Base-by-base conservation (phyloP, 2,888 invertebrate genomes). In the Sarcophaga subvicina region DNA sequence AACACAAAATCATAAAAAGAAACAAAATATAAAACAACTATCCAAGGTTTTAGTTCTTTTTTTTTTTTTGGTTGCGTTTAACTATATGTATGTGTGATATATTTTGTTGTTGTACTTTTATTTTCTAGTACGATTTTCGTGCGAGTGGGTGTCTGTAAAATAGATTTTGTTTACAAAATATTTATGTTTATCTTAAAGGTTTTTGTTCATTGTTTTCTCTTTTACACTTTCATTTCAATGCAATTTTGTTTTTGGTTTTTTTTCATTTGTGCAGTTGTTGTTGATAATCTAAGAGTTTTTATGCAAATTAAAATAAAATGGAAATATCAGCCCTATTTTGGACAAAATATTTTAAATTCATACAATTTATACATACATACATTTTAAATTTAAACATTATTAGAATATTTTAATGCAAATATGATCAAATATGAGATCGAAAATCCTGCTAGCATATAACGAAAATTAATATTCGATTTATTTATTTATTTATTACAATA, bases 131-230 rank as follows among this genome's bases (percentile, higher is more conserved):
- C 47, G 49, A 69, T 69, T 63, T 49, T 22, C 20, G 69, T 81
- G 63, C 25, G 45, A 60, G 64, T 73, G 20, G 72, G 54, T 64
- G 67, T n/a, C 14, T 64, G 49, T 78, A 78, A 54, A 72, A 66
- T 76, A 80, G 20, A 72, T 73, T 80, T 84, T 84, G 64, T 80
- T 80, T 85, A 80, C 71, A 80, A 72, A 72, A 71, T 77, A 54
- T 80, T 85, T 64, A 63, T 83, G 79, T 85, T 85, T 77, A 70
- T 80, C 72, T 71, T 72, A 63, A 77, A 80, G 72, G 63, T 80
- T 85, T 75, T 60, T 67, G 25, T 84, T 79, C 63, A 78, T 80
- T 72, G 66, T 80, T 75, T 69, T 69, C 47, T 14, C 69, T 75
- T 69, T 64, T 62, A 60, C 37, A 62, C 69, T 80, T 80, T 80